Percentiles rank a stretch among this genome's conserved stretches.
Conservation (phyloP, 1,140 invertebrate genomes). For the Bicyclus anynana region DNA sequence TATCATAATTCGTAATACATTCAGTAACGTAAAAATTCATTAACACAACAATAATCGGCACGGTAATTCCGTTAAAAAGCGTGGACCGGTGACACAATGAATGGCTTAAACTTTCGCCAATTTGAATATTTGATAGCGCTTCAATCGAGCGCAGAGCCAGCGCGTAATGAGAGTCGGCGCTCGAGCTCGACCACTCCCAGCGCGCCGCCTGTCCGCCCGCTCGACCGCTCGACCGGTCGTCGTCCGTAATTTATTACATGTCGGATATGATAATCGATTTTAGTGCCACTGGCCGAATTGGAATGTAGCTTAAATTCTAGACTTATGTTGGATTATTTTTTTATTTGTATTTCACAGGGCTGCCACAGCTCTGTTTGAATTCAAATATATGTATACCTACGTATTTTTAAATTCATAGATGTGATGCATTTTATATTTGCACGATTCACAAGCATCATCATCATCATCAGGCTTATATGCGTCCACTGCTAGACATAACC, state of each 20-base stretch:
- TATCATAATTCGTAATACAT: no score
- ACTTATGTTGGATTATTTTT: not conserved
- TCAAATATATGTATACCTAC: no score
- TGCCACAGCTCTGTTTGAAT: no score
- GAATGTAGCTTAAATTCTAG: slow-evolving; percentile 8
- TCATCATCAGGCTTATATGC: no score
- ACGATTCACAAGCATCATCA: no score
- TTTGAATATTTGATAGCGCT: slow-evolving; percentile 46
- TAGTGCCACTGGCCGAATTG: slow-evolving; percentile 9
- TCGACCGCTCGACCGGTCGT: slow-evolving; percentile 1
- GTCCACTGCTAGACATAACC: no score
- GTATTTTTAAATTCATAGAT: no score
- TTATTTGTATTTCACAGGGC: not conserved
- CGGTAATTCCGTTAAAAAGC: not conserved
- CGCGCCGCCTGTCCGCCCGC: slow-evolving; percentile 1
- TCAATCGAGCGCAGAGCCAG: slow-evolving; percentile 26
- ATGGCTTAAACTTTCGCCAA: slow-evolving; percentile 42
- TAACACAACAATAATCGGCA: not conserved
- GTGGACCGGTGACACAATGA: slow-evolving; percentile 21
- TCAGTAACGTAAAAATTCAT: no score
- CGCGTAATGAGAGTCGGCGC: slow-evolving; percentile 36
- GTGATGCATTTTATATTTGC: no score
- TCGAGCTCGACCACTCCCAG: slow-evolving; percentile 34
- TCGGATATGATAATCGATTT: slow-evolving; percentile 22
- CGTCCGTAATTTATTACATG: slow-evolving; percentile 21